Percentiles rank a stretch among this genome's conserved stretches.
Evolutionary conservation across 2,888 invertebrate genomes (phyloP).

Genomic region (Halocaridina rubra): DNA sequence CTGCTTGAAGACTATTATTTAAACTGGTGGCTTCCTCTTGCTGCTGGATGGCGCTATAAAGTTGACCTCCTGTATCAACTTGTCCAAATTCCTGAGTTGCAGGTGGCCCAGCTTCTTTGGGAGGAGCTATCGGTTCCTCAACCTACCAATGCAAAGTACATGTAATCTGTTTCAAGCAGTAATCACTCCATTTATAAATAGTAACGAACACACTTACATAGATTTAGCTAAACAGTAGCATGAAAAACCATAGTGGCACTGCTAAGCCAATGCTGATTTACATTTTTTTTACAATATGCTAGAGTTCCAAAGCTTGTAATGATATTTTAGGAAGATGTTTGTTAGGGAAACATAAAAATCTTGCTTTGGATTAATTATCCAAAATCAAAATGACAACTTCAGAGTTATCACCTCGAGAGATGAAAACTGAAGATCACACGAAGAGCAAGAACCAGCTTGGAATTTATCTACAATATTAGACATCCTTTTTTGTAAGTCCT

Average conservation of each 20-base stretch:
- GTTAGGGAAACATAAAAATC: neutral
- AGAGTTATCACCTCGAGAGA: neutral
- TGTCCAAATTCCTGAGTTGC: constrained; percentile 16
- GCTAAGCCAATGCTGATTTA: too few relatives aligned
- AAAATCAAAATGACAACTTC: neutral
- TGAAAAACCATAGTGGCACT: too few relatives aligned
- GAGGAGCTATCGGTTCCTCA: neutral
- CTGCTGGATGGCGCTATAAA: constrained; percentile 31
- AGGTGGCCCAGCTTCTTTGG: neutral
- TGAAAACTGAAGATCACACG: neutral
- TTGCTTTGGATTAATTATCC: too few relatives aligned
- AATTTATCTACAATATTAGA: constrained; percentile 2
- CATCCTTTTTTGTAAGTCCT: neutral
- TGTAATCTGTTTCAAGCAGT: neutral
- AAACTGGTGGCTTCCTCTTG: neutral
- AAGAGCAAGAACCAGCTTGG: neutral
- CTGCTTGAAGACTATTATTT: neutral
- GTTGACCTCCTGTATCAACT: neutral
- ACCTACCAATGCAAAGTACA: neutral
- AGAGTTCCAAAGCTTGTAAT: neutral
- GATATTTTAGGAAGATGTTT: neutral
- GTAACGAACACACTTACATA: too few relatives aligned
- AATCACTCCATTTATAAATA: too few relatives aligned
- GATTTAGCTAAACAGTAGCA: too few relatives aligned
- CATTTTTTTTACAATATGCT: too few relatives aligned